Base-by-base conservation (phyloP, 2,888 invertebrate species). In the Eupeodes luniger region DNA sequence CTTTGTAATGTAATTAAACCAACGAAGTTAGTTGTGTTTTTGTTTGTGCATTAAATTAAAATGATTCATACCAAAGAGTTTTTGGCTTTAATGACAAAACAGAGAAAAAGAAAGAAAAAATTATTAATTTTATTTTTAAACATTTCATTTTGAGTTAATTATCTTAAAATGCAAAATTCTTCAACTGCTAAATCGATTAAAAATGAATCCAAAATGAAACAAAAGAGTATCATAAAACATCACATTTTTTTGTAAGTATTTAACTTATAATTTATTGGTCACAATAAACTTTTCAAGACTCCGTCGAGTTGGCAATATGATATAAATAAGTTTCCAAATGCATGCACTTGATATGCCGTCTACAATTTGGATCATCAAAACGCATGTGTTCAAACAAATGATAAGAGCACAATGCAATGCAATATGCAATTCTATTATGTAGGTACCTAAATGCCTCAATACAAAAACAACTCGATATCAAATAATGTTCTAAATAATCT, bases 371-470 rank as follows among this genome's bases (percentile, higher is more conserved):
- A 5, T 53, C 10, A 47, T 7, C 53, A 53, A n/a, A 53, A 57
- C 27, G 55, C 55, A 57, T 57, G 55, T 57, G 55, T 57, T 57
- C 11, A 57, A 57, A 57, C 55, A 57, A 55, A 27, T 47, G 55
- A 57, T 57, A 57, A 57, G 16, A 10, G 10, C 4, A 57, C 55
- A 27, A 57, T 57, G 11, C 55, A 57, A 16, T 55, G 16, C 27
- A 27, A 27, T 27, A 16, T 55, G 16, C 27, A 27, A 27, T 27
- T 27, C 1, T 27, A 27, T 27, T 27, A 27, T 27, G 27, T 27
- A 27, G 27, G 3, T 27, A 2, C n/a, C n/a, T n/a, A n/a, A 1
- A 27, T 27, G 27, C 27, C 27, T 27, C 27, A 27, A 27, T 27
- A 27, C 3, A 27, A 27, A 1, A 27, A 27, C 27, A 27, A 27